Evolutionary conservation across 2,113 vertebrate genomes (phyloP), one percentile per base, ranked within the genome.

Genomic region (Scatophagus argus): DNA sequence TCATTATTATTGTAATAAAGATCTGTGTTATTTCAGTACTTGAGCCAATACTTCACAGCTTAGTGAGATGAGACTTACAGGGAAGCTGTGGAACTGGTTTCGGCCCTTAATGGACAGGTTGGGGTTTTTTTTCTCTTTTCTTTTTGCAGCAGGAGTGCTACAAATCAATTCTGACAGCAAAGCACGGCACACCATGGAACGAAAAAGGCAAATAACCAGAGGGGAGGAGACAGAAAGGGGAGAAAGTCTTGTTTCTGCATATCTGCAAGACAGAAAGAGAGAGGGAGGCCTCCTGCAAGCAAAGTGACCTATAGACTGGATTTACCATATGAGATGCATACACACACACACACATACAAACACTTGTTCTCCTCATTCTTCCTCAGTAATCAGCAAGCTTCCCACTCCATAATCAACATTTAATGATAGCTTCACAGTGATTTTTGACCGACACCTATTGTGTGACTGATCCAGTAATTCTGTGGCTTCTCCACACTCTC

Each of bases 111-210:
- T 27, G 29, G 25, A 36, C 23, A 49, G 39, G 23, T 11, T n/a
- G n/a, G n/a, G n/a, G n/a, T n/a, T n/a, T 32, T 25, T 9, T 62
- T 36, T 59, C 52, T 39, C 27, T 47, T 51, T 23, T 14, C 60
- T 49, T 65, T 41, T 27, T 34, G 68, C 60, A 39, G 67, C 10
- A 56, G 41, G 12, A 71, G 51, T 0, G 6, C 74, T 61, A 47
- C 77, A 83, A 77, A 89, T 85, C 83, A 86, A 59, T 68, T 66
- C 34, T 79, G 46, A 86, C 85, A 84, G 62, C 6, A 0, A 17
- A 74, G 67, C 49, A 29, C 25, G 77, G 21, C 74, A 82, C 82
- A 79, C 82, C 71, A 60, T 74, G 68, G 47, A 64, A 87, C 46
- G 27, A 74, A 58, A 75, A 72, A 63, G 65, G 43, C 2, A 84